These are phyloP conservation scores for Alexandromys fortis DNA, from an alignment of 2,113 vertebrate species.

Conservation along the genomic window DNA sequence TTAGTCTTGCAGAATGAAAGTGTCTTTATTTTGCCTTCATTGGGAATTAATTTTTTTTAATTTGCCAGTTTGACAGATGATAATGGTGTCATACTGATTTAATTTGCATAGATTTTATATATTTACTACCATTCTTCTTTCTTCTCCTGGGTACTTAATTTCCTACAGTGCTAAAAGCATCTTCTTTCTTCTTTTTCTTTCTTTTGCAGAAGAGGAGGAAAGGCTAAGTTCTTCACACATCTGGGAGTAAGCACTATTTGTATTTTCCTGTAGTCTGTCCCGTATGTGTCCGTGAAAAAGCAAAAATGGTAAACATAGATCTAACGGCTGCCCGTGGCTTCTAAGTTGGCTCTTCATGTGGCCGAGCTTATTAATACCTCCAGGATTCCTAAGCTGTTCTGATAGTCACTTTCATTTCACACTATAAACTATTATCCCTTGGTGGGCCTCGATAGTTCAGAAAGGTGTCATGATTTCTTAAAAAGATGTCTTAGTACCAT, in stretches of 20 bases:
- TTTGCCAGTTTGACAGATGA: conserved; percentile 69
- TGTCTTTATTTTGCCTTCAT: conserved; percentile 75
- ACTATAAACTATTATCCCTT: neutral
- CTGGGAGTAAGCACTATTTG: neutral
- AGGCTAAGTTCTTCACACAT: neutral
- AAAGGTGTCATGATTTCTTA: neutral
- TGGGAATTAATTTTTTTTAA: conserved; percentile 76
- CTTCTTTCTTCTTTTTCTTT: neutral
- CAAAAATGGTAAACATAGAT: neutral
- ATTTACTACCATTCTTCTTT: conserved; percentile 71
- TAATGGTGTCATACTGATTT: conserved; percentile 68
- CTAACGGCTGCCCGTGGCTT: neutral
- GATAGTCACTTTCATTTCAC: neutral
- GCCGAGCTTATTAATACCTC: neutral
- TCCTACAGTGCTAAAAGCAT: conserved; percentile 56
- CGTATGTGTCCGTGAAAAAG: neutral
- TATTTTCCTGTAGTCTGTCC: neutral
- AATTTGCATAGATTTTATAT: conserved; percentile 74
- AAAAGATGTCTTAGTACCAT: neutral
- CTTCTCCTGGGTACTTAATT: conserved; percentile 64
- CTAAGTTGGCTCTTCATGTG: neutral
- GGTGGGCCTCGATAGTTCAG: neutral
- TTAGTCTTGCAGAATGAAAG: conserved; percentile 72
- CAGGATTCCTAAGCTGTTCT: neutral
- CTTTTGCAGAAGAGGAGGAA: neutral